Evolutionary conservation across 2,797 vertebrate genomes (phyloP), one percentile per base, ranked within the genome.

Genomic region (Diplodus puntazzo): DNA sequence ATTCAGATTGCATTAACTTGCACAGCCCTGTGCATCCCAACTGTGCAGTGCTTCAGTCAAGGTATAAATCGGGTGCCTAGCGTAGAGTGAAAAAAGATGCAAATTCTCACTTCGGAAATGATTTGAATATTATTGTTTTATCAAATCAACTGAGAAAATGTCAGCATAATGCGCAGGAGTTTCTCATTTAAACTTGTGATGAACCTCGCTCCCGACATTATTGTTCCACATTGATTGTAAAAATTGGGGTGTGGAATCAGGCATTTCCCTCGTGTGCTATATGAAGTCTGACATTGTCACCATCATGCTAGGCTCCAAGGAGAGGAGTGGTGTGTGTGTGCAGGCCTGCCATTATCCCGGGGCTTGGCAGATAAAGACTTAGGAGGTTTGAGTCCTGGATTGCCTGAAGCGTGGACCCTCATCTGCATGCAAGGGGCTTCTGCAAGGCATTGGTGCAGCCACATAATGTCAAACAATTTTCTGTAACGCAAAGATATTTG

Each of bases 381-480:
- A 50, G 83, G 87, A 93, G 90, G 90, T 91, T 92, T 93, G 92
- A 94, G 88, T 92, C 79, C 83, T 89, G 83, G 73, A 91, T 89
- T 88, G 94, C 92, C 92, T 87, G 75, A 82, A 90, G 88, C 84
- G 5, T 82, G 69, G 75, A 75, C 80, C 83, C 82, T 94, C 93
- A 94, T 94, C 92, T 92, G 90, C 88, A 95, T 94, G 93, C 89
- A 57, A 49, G 49, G 46, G 85, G 79, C 87, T 63, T 69, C 83
- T 71, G 83, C 86, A 53, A 90, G 73, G 68, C 79, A 87, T 73
- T 75, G 83, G 86, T 81, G 81, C 75, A 84, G 88, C 79, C 82
- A 83, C 90, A 89, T 92, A 92, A 92, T 93, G 91, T 94, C 90
- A 92, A 89, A 89, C 91, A 86, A 90, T 93, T 94, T 91, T 88